Evolutionary conservation across 2,113 vertebrate species (phyloP), one percentile per base, ranked within the genome.

Genomic region (Bombycilla garrulus): DNA sequence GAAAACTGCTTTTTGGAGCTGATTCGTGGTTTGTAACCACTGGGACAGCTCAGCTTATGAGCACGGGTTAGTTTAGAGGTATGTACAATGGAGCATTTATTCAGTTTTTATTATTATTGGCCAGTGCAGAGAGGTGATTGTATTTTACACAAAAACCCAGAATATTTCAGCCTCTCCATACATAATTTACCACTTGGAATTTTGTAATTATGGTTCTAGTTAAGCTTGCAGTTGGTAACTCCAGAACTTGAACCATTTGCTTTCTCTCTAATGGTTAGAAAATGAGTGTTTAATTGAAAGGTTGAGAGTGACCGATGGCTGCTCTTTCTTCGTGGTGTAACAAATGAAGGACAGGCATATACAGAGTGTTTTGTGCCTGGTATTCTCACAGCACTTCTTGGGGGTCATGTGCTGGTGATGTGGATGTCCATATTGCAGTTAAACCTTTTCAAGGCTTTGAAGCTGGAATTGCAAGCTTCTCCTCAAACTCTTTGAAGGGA

Each of bases 51-150:
- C 24, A 87, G 60, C 33, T 79, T 89, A 64, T 44, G 74, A 22
- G 44, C 53, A 45, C 65, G 65, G 66, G 20, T 12, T 87, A 76
- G 81, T 81, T 88, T 24, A 86, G 73, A 84, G 79, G 44, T 56
- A 61, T 60, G 29, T 29, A 89, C 84, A 91, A 81, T 85, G 48
- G 48, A 53, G 12, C 70, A 25, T 73, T 88, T 84, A 88, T 91
- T 94, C 73, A 20, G 21, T 29, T 89, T 80, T 88, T 95, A 60
- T 95, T 96, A 78, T 94, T 94, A 74, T 64, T 95, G 96, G 95
- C 81, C 66, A 35, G 17, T 28, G 53, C 11, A 11, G 86, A 88
- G 92, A 88, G 40, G 57, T 79, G 58, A 92, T 91, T 91, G 65
- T 82, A 82, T 86, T 89, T 95, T 77, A 50, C 48, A 93, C 58